Evolutionary conservation across 2,797 vertebrate genomes (phyloP).

Genomic region (Paedocypris micromegethes): DNA sequence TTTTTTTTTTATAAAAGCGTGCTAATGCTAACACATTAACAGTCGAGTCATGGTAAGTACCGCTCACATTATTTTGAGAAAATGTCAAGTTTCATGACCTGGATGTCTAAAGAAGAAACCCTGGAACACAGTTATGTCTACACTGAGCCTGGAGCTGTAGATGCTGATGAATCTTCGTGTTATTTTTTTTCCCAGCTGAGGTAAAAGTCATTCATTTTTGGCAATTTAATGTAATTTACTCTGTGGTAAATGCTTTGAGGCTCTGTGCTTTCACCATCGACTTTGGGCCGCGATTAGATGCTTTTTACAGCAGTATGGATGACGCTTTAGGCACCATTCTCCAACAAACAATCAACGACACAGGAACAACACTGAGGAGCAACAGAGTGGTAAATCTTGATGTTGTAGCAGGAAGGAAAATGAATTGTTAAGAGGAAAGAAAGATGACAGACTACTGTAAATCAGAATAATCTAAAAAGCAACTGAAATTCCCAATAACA

Average conservation of each 20-base stretch:
- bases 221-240: too few relatives aligned
- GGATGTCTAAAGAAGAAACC: too few relatives aligned
- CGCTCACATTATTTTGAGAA: too few relatives aligned
- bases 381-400: constrained; percentile 25
- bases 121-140: too few relatives aligned
- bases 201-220: too few relatives aligned
- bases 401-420: constrained; percentile 31
- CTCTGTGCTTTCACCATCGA: neutral
- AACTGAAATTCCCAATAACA: neutral
- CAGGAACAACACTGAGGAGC: constrained; percentile 4
- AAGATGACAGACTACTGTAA: constrained; percentile 11
- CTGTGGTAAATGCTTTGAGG: constrained; percentile 9
- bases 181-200: too few relatives aligned
- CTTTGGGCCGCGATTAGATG: constrained; percentile 10
- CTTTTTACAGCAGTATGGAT: constrained; percentile 11
- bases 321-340: constrained; percentile 13
- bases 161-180: too few relatives aligned
- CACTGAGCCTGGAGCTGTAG: too few relatives aligned
- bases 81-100: too few relatives aligned
- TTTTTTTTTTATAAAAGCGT: too few relatives aligned
- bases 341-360: constrained; percentile 15
- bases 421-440: constrained; percentile 6
- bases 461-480: constrained; percentile 9
- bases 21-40: too few relatives aligned
- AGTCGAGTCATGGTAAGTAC: too few relatives aligned